Evolutionary conservation across 2,888 invertebrate species (phyloP), one percentile per base, ranked within the genome.

Genomic region (Panopea generosa): DNA sequence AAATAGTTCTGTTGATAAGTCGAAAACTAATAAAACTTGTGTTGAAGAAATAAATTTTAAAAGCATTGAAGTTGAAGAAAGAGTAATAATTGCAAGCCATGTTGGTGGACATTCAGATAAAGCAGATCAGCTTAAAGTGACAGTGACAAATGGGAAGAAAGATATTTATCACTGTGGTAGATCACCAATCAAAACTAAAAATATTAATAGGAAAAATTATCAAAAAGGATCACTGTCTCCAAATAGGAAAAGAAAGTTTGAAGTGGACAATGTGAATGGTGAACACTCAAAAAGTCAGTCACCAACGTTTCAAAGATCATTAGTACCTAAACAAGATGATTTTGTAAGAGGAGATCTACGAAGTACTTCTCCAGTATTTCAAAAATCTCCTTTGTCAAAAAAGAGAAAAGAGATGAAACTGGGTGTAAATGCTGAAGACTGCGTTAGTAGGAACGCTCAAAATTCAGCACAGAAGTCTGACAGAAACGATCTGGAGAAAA

Each of bases 331-430:
- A 22, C n/a, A 50, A 11, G 0, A 27, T 9, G 63, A 24, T 4
- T 9, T 24, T n/a, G 26, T 24, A 27, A 26, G 24, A 22, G 16
- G 14, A 43, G 60, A 57, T 47, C 52, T 26, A 33, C 49, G 65
- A 27, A 75, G 72, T 59, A 20, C 16, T 22, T 82, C 82, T 6
- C 82, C 82, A 40, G 69, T 69, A 1, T 75, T 69, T 40, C n/a
- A 53, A 16, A 52, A 29, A 2, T 62, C 62, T 16, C 70, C 70
- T 38, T 18, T 45, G 3, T 2, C 56, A 26, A 65, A 65, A 45
- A 47, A 65, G 47, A 56, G 18, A 56, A 20, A 45, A 45, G 16
- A 40, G 7, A 40, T 40, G 9, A 7, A 40, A 40, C 16, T n/a
- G 26, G 20, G 52, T 59, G 22, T 9, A 9, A 26, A 22, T 1